Conservation (phyloP, 1,140 invertebrate species). For the Diuraphis noxia region DNA sequence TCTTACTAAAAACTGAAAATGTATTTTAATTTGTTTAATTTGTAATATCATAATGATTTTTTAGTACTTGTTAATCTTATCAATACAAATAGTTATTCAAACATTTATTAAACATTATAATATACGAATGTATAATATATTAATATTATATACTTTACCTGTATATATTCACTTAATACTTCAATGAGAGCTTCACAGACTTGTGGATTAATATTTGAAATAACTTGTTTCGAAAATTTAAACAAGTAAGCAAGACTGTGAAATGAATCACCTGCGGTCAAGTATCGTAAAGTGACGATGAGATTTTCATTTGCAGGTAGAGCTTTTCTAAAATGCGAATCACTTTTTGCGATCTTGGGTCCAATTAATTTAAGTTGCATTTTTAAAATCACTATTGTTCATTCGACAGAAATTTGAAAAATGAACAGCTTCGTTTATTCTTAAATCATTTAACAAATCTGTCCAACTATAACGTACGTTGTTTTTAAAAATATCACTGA, state of each 20-base stretch:
- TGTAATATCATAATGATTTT: neutral
- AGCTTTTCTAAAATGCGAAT: conserved; percentile 15
- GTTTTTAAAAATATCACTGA: neutral
- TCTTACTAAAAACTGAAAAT: neutral
- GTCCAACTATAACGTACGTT: neutral
- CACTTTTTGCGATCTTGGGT: conserved; percentile 12
- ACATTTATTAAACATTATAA: neutral
- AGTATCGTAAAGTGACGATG: neutral
- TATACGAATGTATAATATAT: neutral
- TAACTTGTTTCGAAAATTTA: conserved; percentile 16
- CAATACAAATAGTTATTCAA: neutral
- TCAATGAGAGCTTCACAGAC: neutral
- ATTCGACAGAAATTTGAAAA: conserved; percentile 55
- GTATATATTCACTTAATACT: neutral
- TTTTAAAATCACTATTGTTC: conserved; percentile 31
- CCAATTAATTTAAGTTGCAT: neutral
- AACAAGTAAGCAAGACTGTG: conserved; percentile 27
- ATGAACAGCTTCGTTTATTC: neutral
- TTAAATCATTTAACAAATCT: conserved; percentile 3
- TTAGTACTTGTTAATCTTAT: neutral
- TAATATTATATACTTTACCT: neutral
- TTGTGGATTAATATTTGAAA: neutral
- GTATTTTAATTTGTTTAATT: neutral
- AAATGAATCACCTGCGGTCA: conserved; percentile 7
- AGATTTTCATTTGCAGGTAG: conserved; percentile 2